phyloP scores from a whole-genome alignment of 2,888 invertebrate genomes.

The Lepidochitona cinerea region DNA sequence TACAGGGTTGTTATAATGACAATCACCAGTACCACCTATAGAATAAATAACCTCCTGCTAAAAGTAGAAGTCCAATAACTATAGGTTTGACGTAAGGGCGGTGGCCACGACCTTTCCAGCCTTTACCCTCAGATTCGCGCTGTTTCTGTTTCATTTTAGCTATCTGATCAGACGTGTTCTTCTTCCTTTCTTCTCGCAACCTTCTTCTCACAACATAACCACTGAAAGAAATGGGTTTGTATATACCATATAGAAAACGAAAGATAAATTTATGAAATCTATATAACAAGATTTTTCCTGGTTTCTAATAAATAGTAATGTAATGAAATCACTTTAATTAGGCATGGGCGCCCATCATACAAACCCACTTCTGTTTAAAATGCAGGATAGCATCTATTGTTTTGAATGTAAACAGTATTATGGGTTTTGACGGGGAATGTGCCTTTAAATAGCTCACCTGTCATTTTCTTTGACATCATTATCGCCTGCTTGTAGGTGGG shows the following conservation, averaged over 20 bases:
- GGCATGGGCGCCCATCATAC: too few relatives aligned
- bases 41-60: slow-evolving; percentile 41
- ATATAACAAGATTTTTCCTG: too few relatives aligned
- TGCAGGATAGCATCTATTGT: too few relatives aligned
- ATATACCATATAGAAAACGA: too few relatives aligned
- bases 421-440: too few relatives aligned
- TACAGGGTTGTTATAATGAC: too few relatives aligned
- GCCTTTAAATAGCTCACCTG: not conserved
- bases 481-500: slow-evolving; percentile 25
- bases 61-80: slow-evolving; percentile 49
- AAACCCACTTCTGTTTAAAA: too few relatives aligned
- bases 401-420: too few relatives aligned
- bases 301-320: too few relatives aligned
- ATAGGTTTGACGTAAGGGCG: slow-evolving; percentile 48
- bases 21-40: slow-evolving; percentile 45
- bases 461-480: slow-evolving; percentile 23
- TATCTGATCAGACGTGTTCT: slow-evolving; percentile 59
- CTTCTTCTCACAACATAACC: slow-evolving; percentile 47
- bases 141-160: slow-evolving; percentile 62
- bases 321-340: too few relatives aligned
- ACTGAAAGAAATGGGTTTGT: slow-evolving; percentile 28
- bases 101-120: slow-evolving; percentile 45
- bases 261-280: too few relatives aligned
- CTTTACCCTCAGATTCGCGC: slow-evolving; percentile 54
- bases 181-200: slow-evolving; percentile 58